Percentiles rank a stretch among this genome's conserved stretches.
These are phyloP conservation scores for Meta bourneti DNA, from an alignment of 2,888 invertebrate genomes.

Conservation along the genomic window DNA sequence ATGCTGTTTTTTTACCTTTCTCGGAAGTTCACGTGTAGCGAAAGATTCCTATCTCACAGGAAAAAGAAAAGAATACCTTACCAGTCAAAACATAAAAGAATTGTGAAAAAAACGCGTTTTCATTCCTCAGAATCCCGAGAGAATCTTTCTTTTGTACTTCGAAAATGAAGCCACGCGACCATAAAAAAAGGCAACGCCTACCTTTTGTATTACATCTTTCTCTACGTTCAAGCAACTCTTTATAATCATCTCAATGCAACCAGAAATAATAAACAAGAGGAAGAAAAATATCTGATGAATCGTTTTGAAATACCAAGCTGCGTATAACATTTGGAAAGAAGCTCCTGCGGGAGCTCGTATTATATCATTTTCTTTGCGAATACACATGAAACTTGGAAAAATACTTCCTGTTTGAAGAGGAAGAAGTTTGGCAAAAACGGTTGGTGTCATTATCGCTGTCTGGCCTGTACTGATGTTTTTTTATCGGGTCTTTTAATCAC, in stretches of 20 bases:
- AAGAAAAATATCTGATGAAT: constrained; percentile 11
- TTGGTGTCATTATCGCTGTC: constrained; percentile 46
- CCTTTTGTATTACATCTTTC: constrained; percentile 47
- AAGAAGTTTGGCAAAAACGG: constrained; percentile 5
- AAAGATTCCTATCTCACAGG: constrained; percentile 11
- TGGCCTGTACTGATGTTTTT: constrained; percentile 16
- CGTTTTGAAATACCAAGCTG: constrained; percentile 22
- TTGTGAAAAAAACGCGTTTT: constrained; percentile 26
- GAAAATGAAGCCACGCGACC: constrained; percentile 68
- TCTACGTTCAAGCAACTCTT: constrained; percentile 36
- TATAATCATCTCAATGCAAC: constrained; percentile 29
- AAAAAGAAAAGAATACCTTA: not conserved
- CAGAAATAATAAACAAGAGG: not conserved
- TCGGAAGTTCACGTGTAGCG: constrained; percentile 19
- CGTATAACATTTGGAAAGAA: constrained; percentile 6
- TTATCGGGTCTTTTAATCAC: constrained; percentile 20
- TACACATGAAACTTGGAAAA: constrained; percentile 26
- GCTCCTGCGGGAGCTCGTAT: constrained; percentile 35
- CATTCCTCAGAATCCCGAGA: constrained; percentile 21
- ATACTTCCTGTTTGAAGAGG: constrained; percentile 62
- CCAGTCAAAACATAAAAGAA: constrained; percentile 46
- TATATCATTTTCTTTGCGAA: constrained; percentile 49
- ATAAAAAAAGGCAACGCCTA: constrained; percentile 65
- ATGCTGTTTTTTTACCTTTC: not conserved
- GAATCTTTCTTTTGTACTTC: constrained; percentile 37